phyloP scores from a whole-genome alignment of 1,140 invertebrate species.

The Microplitis demolitor region DNA sequence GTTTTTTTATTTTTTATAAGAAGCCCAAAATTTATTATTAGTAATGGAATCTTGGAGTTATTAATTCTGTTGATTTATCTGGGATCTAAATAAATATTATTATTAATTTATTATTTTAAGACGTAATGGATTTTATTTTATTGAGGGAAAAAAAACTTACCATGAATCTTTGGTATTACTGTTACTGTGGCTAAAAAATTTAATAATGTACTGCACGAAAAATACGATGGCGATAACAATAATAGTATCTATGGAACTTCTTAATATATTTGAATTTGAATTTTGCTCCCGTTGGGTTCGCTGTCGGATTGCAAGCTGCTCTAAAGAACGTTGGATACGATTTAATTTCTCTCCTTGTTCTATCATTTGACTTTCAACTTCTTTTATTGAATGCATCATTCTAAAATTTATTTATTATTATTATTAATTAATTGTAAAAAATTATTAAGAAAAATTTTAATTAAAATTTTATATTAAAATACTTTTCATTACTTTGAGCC shows the following conservation, averaged over 20 bases:
- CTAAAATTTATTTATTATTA: conserved; percentile 35
- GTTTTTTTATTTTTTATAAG: neutral
- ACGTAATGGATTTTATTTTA: no score
- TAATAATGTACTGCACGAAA: conserved; percentile 53
- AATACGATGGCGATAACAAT: conserved; percentile 53
- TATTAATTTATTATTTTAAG: neutral
- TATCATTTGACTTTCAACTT: conserved; percentile 50
- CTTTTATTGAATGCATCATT: conserved; percentile 50
- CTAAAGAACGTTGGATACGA: conserved; percentile 54
- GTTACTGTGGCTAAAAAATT: conserved; percentile 39
- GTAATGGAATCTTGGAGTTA: no score
- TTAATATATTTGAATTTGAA: conserved; percentile 47
- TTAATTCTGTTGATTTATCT: no score
- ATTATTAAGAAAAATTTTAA: neutral
- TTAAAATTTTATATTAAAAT: neutral
- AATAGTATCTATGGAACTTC: conserved; percentile 50
- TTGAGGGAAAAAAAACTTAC: conserved; percentile 15
- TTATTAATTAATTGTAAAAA: neutral
- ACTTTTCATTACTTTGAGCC: neutral
- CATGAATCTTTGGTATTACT: conserved; percentile 31
- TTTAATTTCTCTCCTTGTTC: conserved; percentile 56
- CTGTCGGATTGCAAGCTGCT: conserved; percentile 54
- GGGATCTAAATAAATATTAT: neutral
- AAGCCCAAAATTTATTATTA: neutral
- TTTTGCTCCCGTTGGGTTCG: conserved; percentile 48